A percentile compares a stretch with the other conserved stretches of the same genome.
phyloP scores from a whole-genome alignment of 2,888 invertebrate species.

The Catocala sponsa region DNA sequence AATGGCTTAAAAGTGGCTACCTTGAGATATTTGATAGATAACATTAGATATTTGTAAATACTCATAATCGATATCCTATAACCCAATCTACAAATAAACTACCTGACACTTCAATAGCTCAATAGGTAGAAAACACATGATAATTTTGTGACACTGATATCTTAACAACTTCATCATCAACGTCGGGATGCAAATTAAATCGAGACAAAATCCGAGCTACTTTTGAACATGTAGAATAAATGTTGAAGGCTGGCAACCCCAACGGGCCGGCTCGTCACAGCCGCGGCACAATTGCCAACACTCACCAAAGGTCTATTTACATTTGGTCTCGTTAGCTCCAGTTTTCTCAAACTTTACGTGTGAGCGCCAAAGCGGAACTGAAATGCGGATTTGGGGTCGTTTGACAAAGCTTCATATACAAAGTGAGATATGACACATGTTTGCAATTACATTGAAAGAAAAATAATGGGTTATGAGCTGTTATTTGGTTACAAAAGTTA shows the following conservation, averaged over 20 bases:
- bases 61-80: too few relatives aligned
- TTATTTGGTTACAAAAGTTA: too few relatives aligned
- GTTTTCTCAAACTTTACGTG: conserved; percentile 20
- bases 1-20: too few relatives aligned
- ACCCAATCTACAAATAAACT: too few relatives aligned
- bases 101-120: too few relatives aligned
- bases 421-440: conserved; percentile 1
- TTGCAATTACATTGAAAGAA: not conserved
- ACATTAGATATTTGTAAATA: too few relatives aligned
- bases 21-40: too few relatives aligned
- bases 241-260: conserved; percentile 4
- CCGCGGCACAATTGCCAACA: conserved; percentile 3
- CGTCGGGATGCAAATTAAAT: too few relatives aligned
- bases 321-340: conserved; percentile 22
- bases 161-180: too few relatives aligned
- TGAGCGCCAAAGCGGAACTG: conserved; percentile 18
- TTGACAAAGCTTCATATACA: conserved; percentile 7
- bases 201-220: too few relatives aligned
- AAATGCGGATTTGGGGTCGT: conserved; percentile 16
- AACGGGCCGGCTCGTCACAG: not conserved
- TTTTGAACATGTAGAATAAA: not conserved
- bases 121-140: too few relatives aligned
- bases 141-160: too few relatives aligned
- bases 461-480: not conserved
- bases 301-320: conserved; percentile 25